Percentiles rank a stretch among this genome's conserved stretches.
These are phyloP conservation scores for Agrilus mali DNA, from an alignment of 2,888 invertebrate species.

Conservation along the genomic window DNA sequence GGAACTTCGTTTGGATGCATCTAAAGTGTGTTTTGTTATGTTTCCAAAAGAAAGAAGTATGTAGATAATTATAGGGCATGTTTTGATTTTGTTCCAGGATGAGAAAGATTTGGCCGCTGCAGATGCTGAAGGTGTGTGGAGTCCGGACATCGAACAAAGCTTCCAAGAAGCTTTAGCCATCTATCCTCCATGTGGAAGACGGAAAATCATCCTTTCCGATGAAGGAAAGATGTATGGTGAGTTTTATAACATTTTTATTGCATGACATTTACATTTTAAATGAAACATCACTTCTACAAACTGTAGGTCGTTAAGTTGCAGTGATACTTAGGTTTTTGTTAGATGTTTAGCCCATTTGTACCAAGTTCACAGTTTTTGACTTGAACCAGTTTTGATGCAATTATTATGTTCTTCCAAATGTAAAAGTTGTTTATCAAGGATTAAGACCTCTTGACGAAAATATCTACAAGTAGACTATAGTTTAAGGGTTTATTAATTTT, in stretches of 20 bases:
- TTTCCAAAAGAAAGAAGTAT: background rate
- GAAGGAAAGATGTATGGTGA: constrained; percentile 99
- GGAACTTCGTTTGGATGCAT: background rate
- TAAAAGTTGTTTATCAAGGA: too few species aligned
- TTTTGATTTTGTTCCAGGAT: constrained; percentile 39
- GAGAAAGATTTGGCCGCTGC: constrained; percentile 87
- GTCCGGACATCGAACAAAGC: constrained; percentile 99
- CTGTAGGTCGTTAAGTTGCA: too few species aligned
- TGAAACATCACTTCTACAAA: too few species aligned
- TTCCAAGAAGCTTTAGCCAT: constrained; percentile 99
- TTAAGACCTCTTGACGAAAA: too few species aligned
- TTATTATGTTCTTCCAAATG: too few species aligned
- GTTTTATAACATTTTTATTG: constrained; percentile 33
- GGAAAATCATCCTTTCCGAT: constrained; percentile 99
- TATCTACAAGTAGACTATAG: too few species aligned
- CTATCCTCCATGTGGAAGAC: constrained; percentile 97
- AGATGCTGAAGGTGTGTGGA: constrained; percentile 99
- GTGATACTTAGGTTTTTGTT: too few species aligned
- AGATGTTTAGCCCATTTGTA: too few species aligned
- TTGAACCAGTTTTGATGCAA: too few species aligned
- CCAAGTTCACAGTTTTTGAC: too few species aligned
- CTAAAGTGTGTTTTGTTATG: background rate
- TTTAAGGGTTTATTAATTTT: too few species aligned
- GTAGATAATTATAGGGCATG: constrained; percentile 1
- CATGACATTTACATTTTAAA: too few species aligned